These are phyloP conservation scores for Heliocidaris erythrogramma DNA, from an alignment of 35 echinoderm and acorn worm species.

Conservation along the genomic window DNA sequence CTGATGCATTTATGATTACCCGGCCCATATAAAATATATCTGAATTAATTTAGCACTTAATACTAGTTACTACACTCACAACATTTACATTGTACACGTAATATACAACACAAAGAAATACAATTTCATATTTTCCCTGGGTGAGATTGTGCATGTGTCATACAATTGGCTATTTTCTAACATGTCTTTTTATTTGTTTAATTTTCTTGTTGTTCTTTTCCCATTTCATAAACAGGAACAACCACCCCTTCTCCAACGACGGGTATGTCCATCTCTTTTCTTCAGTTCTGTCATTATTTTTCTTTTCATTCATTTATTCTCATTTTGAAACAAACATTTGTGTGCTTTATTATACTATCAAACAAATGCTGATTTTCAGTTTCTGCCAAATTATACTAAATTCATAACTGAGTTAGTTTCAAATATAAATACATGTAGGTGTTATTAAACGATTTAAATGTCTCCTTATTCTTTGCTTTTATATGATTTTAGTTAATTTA, in stretches of 20 bases:
- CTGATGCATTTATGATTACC: no score
- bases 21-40: no score
- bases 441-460: no score
- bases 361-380: not conserved
- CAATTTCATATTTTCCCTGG: no score
- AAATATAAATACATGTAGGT: not conserved
- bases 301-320: constrained; percentile 2
- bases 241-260: no score
- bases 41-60: no score
- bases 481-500: not conserved
- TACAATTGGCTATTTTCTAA: not conserved
- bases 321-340: not conserved
- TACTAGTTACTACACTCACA: no score
- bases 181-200: not conserved
- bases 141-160: not conserved
- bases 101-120: no score
- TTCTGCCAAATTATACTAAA: not conserved
- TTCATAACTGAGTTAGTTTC: not conserved
- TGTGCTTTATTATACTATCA: not conserved
- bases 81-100: no score
- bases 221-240: not conserved
- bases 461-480: no score
- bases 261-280: not conserved
- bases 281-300: not conserved
- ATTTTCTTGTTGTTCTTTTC: not conserved